Base-by-base conservation (phyloP, 2,113 vertebrate genomes). In the Strix aluco region DNA sequence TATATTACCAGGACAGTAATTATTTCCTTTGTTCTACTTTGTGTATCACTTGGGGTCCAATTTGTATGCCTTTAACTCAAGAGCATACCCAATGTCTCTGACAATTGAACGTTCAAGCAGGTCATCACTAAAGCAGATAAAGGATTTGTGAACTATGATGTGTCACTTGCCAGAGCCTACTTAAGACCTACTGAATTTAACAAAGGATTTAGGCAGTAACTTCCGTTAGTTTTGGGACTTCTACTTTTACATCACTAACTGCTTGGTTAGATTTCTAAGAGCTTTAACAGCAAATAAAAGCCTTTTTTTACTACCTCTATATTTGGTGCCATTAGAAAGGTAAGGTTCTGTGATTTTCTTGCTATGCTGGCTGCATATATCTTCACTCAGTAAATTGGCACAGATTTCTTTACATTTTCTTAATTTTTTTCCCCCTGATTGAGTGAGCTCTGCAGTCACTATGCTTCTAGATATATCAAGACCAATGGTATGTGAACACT, bases 361-460 rank as follows among this genome's bases (percentile, higher is more conserved):
- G 44, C 18, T 94, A 5, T 73, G 71, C 71, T 86, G 54, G 27
- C 58, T 96, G 46, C 40, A 29, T 40, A 38, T 25, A 38, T 69
- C 42, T 82, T 87, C 78, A 65, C 32, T 69, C 46, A 42, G 47
- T 16, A 91, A 82, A 77, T 7, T 80, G 81, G 47, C 61, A 84
- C 9, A 67, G 38, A 78, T 67, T 81, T 51, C 49, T 71, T 58
- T 57, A 49, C 11, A 5, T 15, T 73, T 85, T 75, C 65, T 85
- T 18, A 46, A 12, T 19, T 13, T 14, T 5, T 13, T 21, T 9
- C 8, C 3, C 34, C 16, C 34, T 4, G 9, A 3, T 0, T 26
- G 81, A 82, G 27, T 6, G 71, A 88, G 29, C 32, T 88, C 40
- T 46, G 59, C 79, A 80, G 25, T 58, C 54, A 36, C 71, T 54